phyloP scores from a whole-genome alignment of 2,797 vertebrate species.

The Remorina albescens region DNA sequence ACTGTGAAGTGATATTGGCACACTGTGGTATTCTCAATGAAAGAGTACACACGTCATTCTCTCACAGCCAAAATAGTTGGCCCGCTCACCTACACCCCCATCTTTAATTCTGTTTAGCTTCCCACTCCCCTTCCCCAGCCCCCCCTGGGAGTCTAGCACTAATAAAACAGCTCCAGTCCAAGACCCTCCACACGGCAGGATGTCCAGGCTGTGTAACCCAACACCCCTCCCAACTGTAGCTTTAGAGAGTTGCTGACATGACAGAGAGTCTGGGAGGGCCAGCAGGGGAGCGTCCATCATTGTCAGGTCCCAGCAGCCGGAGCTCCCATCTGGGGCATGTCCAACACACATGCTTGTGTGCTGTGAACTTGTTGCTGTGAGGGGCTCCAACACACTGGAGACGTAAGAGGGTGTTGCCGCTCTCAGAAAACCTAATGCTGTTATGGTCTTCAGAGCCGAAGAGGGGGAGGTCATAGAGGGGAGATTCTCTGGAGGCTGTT shows the following conservation, averaged over 20 bases:
- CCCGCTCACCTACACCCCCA: slow-evolving; percentile 33
- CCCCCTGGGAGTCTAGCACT: slow-evolving; percentile 68
- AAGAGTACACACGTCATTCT: slow-evolving; percentile 72
- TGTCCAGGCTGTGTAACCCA: slow-evolving; percentile 68
- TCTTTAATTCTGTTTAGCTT: slow-evolving; percentile 74
- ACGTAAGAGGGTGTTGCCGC: slow-evolving; percentile 51
- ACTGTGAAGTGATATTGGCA: slow-evolving; percentile 62
- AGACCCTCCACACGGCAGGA: slow-evolving; percentile 68
- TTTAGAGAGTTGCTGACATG: slow-evolving; percentile 80
- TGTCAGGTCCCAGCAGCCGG: slow-evolving; percentile 54
- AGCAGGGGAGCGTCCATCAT: slow-evolving; percentile 71
- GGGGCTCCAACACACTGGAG: slow-evolving; percentile 55
- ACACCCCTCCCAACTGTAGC: slow-evolving; percentile 61
- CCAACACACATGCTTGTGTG: slow-evolving; percentile 62
- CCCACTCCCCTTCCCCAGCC: slow-evolving; percentile 49
- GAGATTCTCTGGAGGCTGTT: slow-evolving; percentile 66
- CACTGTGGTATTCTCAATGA: slow-evolving; percentile 66
- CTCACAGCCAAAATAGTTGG: slow-evolving; percentile 70
- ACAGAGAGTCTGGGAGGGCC: slow-evolving; percentile 68
- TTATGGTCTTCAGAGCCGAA: slow-evolving; percentile 63
- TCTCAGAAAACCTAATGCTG: slow-evolving; percentile 67
- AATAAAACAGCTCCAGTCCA: slow-evolving; percentile 78
- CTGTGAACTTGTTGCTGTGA: slow-evolving; percentile 52
- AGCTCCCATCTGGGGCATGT: slow-evolving; percentile 65
- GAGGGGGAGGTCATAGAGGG: slow-evolving; percentile 56